Percentiles rank a stretch among this genome's conserved stretches.
These are phyloP conservation scores for Cordylochernes scorpioides DNA, from an alignment of 2,888 invertebrate species.

Conservation along the genomic window DNA sequence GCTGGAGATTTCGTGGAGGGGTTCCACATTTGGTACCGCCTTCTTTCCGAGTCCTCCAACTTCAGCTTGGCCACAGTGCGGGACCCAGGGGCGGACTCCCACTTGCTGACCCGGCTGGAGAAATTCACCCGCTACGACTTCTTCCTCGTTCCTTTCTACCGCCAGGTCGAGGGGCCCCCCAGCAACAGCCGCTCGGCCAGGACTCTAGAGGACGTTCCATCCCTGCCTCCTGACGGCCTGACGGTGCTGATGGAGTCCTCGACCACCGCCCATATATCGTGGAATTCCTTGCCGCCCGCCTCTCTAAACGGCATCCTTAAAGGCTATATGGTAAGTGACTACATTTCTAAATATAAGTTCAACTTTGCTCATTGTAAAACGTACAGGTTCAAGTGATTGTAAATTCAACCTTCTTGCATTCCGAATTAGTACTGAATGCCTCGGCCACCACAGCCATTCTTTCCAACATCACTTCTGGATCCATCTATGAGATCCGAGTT, in stretches of 20 bases:
- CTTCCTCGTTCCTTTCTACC: constrained; percentile 70
- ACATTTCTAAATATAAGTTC: too few relatives aligned
- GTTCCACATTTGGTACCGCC: constrained; percentile 49
- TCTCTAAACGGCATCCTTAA: constrained; percentile 52
- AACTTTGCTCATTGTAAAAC: too few relatives aligned
- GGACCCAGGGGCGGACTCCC: constrained; percentile 24
- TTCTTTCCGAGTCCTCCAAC: constrained; percentile 27
- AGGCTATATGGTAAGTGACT: constrained; percentile 62
- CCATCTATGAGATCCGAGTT: constrained; percentile 59
- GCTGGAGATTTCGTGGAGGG: constrained; percentile 46
- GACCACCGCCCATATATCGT: constrained; percentile 48
- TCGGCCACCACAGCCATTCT: constrained; percentile 66
- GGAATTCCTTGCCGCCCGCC: constrained; percentile 51
- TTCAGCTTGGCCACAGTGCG: constrained; percentile 40
- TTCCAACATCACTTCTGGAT: constrained; percentile 56
- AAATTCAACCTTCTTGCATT: constrained; percentile 35
- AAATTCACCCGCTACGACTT: constrained; percentile 73
- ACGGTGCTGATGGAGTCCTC: constrained; percentile 51
- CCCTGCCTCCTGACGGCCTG: constrained; percentile 48
- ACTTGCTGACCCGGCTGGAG: constrained; percentile 48
- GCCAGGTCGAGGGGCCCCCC: constrained; percentile 58
- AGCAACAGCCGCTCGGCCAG: constrained; percentile 54
- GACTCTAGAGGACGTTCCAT: constrained; percentile 60
- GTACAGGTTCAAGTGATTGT: constrained; percentile 41
- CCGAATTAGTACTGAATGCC: constrained; percentile 59